A percentile compares a stretch with the other conserved stretches of the same genome.
Evolutionary conservation across 2,797 vertebrate genomes (phyloP).

Genomic region (Sebastes melanostomus): DNA sequence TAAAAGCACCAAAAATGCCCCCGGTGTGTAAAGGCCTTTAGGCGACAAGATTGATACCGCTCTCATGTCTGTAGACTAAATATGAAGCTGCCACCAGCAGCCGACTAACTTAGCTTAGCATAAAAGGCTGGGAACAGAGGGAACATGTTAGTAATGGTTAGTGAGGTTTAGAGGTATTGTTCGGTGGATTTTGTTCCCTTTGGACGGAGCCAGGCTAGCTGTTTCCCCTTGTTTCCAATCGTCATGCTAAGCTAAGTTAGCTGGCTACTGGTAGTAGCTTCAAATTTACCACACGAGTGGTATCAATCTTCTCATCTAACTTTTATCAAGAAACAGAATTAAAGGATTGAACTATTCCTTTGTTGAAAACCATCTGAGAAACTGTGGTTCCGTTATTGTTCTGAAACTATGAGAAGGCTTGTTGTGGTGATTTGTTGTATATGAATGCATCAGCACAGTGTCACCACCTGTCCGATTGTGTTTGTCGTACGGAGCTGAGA

Average conservation of each 20-base stretch:
- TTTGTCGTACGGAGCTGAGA: background rate
- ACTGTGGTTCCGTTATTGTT: background rate
- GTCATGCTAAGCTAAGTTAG: background rate
- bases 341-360: background rate
- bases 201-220: background rate
- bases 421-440: background rate
- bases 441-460: background rate
- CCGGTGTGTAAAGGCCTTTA: background rate
- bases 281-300: background rate
- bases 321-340: background rate
- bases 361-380: background rate
- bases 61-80: background rate
- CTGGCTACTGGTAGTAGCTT: background rate
- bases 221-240: background rate
- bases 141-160: background rate
- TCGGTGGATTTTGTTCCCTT: background rate
- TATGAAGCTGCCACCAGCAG: background rate
- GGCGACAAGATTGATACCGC: background rate
- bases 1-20: too few species aligned
- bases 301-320: background rate
- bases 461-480: background rate
- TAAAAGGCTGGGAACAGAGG: too few species aligned
- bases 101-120: background rate
- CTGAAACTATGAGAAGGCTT: background rate
- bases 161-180: background rate